Conservation (phyloP, 1,140 invertebrate genomes). For the Dinoponera quadriceps region DNA sequence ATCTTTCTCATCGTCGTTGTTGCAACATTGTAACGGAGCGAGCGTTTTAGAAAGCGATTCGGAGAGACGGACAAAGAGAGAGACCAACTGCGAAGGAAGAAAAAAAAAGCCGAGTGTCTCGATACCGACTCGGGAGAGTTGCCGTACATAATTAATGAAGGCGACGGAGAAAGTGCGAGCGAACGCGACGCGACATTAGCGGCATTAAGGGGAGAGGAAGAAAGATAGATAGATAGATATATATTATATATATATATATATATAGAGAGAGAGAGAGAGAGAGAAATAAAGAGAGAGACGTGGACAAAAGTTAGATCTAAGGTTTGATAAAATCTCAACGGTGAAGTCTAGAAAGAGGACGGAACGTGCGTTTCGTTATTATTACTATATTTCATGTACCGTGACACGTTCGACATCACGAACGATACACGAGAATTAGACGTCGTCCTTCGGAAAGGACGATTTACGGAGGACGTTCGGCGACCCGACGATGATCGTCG, state of each 20-base stretch:
- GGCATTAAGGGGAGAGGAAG: not conserved
- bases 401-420: no score
- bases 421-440: no score
- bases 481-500: not conserved
- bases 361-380: no score
- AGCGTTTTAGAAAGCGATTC: constrained; percentile 21
- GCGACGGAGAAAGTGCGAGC: constrained; percentile 24
- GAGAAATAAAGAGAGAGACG: constrained; percentile 3
- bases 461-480: no score
- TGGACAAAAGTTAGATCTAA: no score
- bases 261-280: no score
- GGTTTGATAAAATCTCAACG: no score
- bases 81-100: constrained; percentile 1
- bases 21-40: not conserved
- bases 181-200: constrained; percentile 6
- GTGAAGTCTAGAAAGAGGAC: no score
- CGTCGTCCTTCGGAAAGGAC: no score
- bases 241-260: constrained; percentile 24
- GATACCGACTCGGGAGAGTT: constrained; percentile 26
- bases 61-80: not conserved
- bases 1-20: not conserved
- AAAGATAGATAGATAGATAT: constrained; percentile 25
- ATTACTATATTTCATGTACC: no score
- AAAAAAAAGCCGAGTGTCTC: constrained; percentile 13
- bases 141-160: constrained; percentile 21